A percentile compares a stretch with the other conserved stretches of the same genome.
phyloP scores from a whole-genome alignment of 1,140 invertebrate genomes.

The Saccostrea glomerata region DNA sequence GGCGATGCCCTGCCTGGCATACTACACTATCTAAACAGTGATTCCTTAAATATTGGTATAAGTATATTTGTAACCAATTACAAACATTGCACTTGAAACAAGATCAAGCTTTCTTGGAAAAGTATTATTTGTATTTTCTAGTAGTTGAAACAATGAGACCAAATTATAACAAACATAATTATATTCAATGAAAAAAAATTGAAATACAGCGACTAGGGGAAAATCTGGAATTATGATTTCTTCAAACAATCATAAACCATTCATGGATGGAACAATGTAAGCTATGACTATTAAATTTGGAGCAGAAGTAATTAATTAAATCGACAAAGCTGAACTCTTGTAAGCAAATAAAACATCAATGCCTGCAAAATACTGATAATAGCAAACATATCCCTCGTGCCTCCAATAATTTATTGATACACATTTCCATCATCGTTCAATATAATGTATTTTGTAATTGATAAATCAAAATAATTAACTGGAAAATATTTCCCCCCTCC shows the following conservation, averaged over 20 bases:
- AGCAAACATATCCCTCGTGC: background rate
- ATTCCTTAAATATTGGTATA: too few relatives aligned
- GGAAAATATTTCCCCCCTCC: background rate
- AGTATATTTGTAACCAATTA: too few relatives aligned
- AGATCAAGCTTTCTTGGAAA: too few relatives aligned
- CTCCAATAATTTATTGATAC: slow-evolving; percentile 2
- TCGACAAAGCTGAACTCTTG: background rate
- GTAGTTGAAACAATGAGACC: too few relatives aligned
- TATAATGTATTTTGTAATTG: background rate
- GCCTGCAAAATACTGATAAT: slow-evolving; percentile 12
- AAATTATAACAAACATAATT: too few relatives aligned
- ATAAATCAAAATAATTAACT: slow-evolving; percentile 4
- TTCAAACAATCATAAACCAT: background rate
- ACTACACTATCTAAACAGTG: too few relatives aligned
- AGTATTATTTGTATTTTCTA: too few relatives aligned
- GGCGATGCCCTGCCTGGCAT: too few relatives aligned
- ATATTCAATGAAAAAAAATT: too few relatives aligned
- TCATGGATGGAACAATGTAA: background rate
- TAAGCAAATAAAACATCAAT: slow-evolving; percentile 17
- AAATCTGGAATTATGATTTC: too few relatives aligned
- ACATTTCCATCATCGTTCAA: background rate
- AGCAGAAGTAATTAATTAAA: background rate
- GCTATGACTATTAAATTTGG: background rate
- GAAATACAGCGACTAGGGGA: too few relatives aligned
- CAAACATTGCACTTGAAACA: too few relatives aligned